These are phyloP conservation scores for Myripristis jacobus DNA, from an alignment of 2,797 vertebrate species.

Conservation along the genomic window DNA sequence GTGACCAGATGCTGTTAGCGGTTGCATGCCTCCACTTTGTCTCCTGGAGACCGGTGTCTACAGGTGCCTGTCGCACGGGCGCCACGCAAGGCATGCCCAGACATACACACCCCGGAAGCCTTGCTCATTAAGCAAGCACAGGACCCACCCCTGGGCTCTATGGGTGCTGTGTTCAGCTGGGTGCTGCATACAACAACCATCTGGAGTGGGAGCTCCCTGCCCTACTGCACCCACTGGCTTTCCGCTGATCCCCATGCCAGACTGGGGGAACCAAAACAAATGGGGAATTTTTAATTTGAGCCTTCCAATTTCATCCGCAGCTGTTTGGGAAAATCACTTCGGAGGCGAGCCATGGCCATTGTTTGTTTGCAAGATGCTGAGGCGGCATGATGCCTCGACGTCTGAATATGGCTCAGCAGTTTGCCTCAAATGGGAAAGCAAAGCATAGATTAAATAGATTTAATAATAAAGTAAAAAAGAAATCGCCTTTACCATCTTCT, in stretches of 20 bases:
- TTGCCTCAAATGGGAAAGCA: constrained; percentile 32
- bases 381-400: constrained; percentile 21
- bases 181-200: constrained; percentile 32
- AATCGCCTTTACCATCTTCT: constrained; percentile 17
- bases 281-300: constrained; percentile 39
- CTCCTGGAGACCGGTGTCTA: background rate
- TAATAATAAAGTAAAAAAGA: constrained; percentile 49
- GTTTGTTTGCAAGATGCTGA: constrained; percentile 57
- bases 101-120: background rate
- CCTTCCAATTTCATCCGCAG: constrained; percentile 3
- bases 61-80: background rate
- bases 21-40: background rate
- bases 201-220: constrained; percentile 28
- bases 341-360: constrained; percentile 19
- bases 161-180: constrained; percentile 28
- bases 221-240: background rate
- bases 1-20: background rate
- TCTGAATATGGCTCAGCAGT: constrained; percentile 52
- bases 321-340: constrained; percentile 36
- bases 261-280: constrained; percentile 32
- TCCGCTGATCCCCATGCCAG: constrained; percentile 4
- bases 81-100: background rate
- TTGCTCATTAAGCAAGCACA: constrained; percentile 1
- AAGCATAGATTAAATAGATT: constrained; percentile 56
- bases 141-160: background rate